A percentile compares a stretch with the other conserved stretches of the same genome.
Evolutionary conservation across 2,888 invertebrate genomes (phyloP).

Genomic region (Pristionchus mayeri): DNA sequence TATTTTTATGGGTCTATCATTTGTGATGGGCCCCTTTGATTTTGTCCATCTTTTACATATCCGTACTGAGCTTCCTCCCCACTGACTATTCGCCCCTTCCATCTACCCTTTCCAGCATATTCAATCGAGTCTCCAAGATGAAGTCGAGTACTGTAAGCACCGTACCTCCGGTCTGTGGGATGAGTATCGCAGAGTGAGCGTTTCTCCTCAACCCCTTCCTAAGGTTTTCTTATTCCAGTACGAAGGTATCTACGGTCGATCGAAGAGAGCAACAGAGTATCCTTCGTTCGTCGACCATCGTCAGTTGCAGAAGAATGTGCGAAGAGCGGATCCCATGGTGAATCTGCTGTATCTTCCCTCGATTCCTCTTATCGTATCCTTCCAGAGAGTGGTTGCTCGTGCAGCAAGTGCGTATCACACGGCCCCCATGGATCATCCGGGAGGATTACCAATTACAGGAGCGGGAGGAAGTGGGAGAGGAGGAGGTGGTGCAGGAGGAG

Average conservation of each 20-base stretch:
- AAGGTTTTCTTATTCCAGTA: neutral
- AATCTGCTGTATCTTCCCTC: neutral
- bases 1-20: too few relatives aligned
- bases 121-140: conserved; percentile 28
- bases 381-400: conserved; percentile 1
- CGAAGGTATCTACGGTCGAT: neutral
- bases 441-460: neutral
- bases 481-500: neutral
- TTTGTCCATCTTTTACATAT: too few relatives aligned
- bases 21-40: too few relatives aligned
- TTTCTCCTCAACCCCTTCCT: too few relatives aligned
- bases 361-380: neutral
- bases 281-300: neutral
- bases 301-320: neutral
- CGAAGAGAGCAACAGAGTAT: neutral
- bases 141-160: conserved; percentile 10
- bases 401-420: conserved; percentile 36
- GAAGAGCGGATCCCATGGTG: neutral
- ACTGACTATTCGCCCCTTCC: neutral
- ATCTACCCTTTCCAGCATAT: neutral
- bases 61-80: too few relatives aligned
- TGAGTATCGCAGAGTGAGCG: conserved; percentile 19
- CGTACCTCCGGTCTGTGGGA: conserved; percentile 34
- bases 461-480: neutral
- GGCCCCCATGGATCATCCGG: neutral